Evolutionary conservation across 23 tunicate species (phyloP).

Genomic region (Corella eumyota): DNA sequence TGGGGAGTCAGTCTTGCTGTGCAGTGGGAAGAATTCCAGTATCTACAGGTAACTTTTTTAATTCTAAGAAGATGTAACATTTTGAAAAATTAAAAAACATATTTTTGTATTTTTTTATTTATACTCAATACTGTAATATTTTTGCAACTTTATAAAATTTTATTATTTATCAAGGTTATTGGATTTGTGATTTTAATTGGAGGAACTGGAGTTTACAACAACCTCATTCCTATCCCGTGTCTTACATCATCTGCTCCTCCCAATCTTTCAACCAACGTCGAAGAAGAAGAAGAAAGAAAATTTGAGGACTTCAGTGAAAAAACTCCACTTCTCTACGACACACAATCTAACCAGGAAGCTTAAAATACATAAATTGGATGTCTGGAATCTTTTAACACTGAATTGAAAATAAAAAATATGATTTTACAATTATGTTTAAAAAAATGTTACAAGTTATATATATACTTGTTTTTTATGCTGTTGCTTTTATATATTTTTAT

Average conservation of each 20-base stretch:
- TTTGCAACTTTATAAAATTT: neutral
- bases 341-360: neutral
- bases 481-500: too few relatives aligned
- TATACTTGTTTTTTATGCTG: too few relatives aligned
- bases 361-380: too few relatives aligned
- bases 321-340: conserved; percentile 25
- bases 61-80: neutral
- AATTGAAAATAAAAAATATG: too few relatives aligned
- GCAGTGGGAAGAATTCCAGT: conserved; percentile 77
- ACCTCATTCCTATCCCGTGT: conserved; percentile 60
- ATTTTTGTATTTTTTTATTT: neutral
- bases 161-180: conserved; percentile 41
- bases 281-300: neutral
- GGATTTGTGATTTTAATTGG: conserved; percentile 73
- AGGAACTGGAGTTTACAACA: conserved; percentile 96
- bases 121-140: neutral
- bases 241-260: conserved; percentile 7
- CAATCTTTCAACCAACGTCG: neutral
- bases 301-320: conserved; percentile 13
- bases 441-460: too few relatives aligned
- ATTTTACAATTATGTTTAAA: too few relatives aligned
- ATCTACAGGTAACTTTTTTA: conserved; percentile 40
- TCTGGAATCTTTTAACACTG: too few relatives aligned
- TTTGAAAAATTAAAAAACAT: neutral
- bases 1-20: conserved; percentile 83